phyloP scores from a whole-genome alignment of 64 coral and sea anemone species.

The Hydrozoanthus tunicans region DNA sequence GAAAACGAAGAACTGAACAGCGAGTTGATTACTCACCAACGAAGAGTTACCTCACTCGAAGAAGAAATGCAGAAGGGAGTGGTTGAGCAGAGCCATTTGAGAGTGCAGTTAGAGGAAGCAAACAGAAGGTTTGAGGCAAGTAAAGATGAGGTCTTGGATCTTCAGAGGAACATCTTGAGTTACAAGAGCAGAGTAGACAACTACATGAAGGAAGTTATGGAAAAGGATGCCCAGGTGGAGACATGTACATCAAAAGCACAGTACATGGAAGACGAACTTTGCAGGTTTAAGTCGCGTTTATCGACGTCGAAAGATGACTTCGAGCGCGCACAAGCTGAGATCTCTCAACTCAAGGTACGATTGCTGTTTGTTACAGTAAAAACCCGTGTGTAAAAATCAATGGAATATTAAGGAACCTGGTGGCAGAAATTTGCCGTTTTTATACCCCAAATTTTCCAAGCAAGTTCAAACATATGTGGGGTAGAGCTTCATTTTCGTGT shows the following conservation, averaged over 20 bases:
- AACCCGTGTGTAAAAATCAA: background rate
- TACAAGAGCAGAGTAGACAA: slow-evolving; percentile 8
- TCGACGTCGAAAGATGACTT: background rate
- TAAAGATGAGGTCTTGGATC: slow-evolving; percentile 11
- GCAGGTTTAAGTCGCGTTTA: slow-evolving; percentile 23
- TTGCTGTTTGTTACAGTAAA: background rate
- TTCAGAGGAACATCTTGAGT: slow-evolving; percentile 1
- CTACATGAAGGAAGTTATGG: slow-evolving; percentile 19
- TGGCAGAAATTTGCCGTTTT: too few relatives aligned
- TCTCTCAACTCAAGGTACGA: slow-evolving; percentile 9
- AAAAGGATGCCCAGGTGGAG: slow-evolving; percentile 26
- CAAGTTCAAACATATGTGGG: too few relatives aligned
- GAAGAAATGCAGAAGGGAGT: background rate
- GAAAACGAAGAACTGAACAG: slow-evolving; percentile 33
- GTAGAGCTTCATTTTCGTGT: too few relatives aligned
- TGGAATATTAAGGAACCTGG: too few relatives aligned
- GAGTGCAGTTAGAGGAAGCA: slow-evolving; percentile 24
- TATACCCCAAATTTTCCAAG: too few relatives aligned
- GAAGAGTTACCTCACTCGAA: slow-evolving; percentile 16
- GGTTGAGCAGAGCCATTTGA: background rate
- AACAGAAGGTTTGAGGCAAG: slow-evolving; percentile 16
- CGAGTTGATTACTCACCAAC: slow-evolving; percentile 20
- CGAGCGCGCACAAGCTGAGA: slow-evolving; percentile 26
- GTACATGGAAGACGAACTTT: slow-evolving; percentile 37
- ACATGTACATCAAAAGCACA: slow-evolving; percentile 5